A percentile compares a stretch with the other conserved stretches of the same genome.
Conservation (phyloP, 2,888 invertebrate genomes). For the Aproaerema taeniolella region DNA sequence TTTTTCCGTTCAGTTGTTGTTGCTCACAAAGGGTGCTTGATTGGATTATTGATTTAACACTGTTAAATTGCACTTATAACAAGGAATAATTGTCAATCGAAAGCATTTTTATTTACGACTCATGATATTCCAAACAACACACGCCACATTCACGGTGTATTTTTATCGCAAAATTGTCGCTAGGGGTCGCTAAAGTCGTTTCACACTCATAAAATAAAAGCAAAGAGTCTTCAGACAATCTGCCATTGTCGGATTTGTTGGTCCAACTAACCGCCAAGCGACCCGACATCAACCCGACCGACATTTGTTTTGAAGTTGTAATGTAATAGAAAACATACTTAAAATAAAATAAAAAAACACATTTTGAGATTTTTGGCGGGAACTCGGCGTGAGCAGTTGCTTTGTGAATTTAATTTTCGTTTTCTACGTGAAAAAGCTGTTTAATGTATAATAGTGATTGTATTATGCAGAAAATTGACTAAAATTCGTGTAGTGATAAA, state of each 20-base stretch:
- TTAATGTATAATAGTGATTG: no score
- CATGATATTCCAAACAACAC: conserved; percentile 74
- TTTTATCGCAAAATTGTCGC: conserved; percentile 54
- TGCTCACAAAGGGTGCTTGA: conserved; percentile 34
- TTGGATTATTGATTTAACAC: conserved; percentile 41
- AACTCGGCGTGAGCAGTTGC: no score
- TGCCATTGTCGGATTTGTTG: background rate
- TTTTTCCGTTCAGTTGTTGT: conserved; percentile 34
- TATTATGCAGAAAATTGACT: no score
- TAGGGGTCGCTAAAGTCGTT: conserved; percentile 44
- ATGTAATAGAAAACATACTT: no score
- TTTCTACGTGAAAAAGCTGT: no score
- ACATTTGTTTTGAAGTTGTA: no score
- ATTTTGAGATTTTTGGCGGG: no score
- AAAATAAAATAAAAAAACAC: no score
- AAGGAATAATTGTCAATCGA: conserved; percentile 45
- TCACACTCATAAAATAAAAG: conserved; percentile 7
- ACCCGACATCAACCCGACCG: no score
- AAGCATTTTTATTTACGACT: conserved; percentile 75
- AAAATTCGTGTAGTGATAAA: no score
- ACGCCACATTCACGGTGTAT: conserved; percentile 77
- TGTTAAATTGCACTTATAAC: conserved; percentile 44
- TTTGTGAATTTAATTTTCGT: no score
- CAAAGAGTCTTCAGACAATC: conserved; percentile 3
- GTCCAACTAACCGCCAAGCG: no score